These are phyloP conservation scores for Lamprotornis superbus DNA, from an alignment of 2,113 vertebrate species.

Conservation along the genomic window DNA sequence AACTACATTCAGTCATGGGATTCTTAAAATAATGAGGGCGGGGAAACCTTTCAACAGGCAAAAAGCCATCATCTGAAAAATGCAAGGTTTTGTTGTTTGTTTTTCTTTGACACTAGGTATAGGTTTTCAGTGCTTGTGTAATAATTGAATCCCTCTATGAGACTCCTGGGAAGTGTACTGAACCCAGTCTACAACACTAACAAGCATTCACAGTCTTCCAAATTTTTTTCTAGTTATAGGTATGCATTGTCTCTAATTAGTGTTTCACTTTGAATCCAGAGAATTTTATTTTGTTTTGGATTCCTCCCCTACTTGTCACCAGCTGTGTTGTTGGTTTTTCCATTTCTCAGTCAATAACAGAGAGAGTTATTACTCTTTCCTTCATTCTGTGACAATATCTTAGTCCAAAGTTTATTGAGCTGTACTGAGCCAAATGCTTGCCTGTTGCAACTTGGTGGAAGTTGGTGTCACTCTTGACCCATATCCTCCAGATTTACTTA, in stretches of 20 bases:
- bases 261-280: not conserved
- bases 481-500: not conserved
- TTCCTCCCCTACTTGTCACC: not conserved
- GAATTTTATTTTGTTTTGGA: conserved; percentile 4
- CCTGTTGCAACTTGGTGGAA: not conserved
- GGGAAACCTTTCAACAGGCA: not conserved
- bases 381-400: not conserved
- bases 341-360: not conserved
- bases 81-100: not conserved
- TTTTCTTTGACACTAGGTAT: not conserved
- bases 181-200: not conserved
- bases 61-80: not conserved
- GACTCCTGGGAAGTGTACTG: not conserved
- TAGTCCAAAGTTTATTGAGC: not conserved
- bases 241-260: conserved; percentile 4
- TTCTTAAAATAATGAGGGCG: conserved; percentile 4
- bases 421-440: not conserved
- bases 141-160: not conserved
- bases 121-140: not conserved
- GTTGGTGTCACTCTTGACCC: not conserved
- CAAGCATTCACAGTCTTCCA: not conserved
- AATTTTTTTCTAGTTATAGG: not conserved
- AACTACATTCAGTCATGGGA: not conserved
- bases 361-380: not conserved
- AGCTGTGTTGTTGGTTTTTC: not conserved